phyloP scores from a whole-genome alignment of 2,797 vertebrate species.

The Helarctos malayanus region DNA sequence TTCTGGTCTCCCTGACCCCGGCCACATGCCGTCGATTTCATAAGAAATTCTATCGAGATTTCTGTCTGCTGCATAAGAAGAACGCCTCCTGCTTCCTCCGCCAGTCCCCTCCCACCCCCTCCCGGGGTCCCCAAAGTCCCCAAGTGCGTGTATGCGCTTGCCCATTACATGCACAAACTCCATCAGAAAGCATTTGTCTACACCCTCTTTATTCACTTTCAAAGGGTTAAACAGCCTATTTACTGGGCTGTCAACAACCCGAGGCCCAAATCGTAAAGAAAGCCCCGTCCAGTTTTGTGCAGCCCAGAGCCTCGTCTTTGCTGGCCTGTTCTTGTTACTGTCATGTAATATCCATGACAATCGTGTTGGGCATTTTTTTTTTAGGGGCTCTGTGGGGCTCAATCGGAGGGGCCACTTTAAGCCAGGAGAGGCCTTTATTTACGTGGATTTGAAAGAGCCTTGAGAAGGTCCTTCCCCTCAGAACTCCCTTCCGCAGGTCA shows the following conservation, averaged over 20 bases:
- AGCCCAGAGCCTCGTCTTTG: slow-evolving; percentile 95
- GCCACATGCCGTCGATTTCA: background rate
- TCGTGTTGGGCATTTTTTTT: slow-evolving; percentile 94
- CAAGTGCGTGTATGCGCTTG: slow-evolving; percentile 90
- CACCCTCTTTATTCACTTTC: slow-evolving; percentile 95
- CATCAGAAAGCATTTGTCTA: slow-evolving; percentile 98
- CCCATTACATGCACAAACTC: slow-evolving; percentile 94
- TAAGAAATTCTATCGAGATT: background rate
- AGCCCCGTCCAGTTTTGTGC: slow-evolving; percentile 97
- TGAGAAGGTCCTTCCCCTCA: slow-evolving; percentile 96
- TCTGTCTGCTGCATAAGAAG: background rate
- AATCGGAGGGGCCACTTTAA: slow-evolving; percentile 98
- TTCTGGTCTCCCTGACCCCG: background rate
- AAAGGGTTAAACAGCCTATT: slow-evolving; percentile 99
- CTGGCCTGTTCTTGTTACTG: slow-evolving; percentile 96
- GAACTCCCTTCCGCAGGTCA: slow-evolving; percentile 98
- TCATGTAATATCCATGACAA: slow-evolving; percentile 99
- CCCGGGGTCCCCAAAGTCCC: slow-evolving; percentile 19
- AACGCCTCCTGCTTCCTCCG: background rate
- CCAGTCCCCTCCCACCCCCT: background rate
- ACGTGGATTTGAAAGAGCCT: slow-evolving; percentile 99
- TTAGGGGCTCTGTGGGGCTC: slow-evolving; percentile 90
- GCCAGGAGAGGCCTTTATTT: slow-evolving; percentile 99
- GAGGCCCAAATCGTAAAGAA: slow-evolving; percentile 93
- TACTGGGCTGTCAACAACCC: slow-evolving; percentile 97